Evolutionary conservation across 64 coral and sea anemone genomes (phyloP), one percentile per base, ranked within the genome.

Genomic region (Stichodactyla mertensii): DNA sequence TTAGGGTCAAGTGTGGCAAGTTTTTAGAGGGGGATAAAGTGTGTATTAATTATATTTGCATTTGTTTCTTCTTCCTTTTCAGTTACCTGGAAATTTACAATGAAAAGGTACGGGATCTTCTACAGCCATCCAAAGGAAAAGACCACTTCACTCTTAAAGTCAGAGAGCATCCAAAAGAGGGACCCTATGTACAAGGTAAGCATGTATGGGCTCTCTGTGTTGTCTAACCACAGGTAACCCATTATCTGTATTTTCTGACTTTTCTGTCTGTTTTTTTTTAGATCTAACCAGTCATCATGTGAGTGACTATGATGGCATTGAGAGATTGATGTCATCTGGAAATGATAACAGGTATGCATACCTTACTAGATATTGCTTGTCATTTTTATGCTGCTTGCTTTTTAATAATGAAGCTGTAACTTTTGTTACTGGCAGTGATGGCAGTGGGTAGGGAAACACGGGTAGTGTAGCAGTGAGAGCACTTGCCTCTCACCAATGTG

Each of bases 31-130:
- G 36, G 36, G 36, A 45, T 45, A 45, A 45, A 45, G 36, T 45
- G 36, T 45, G 36, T 45, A 45, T 45, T 45, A 45, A 45, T 45
- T 45, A 45, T 45, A 45, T 45, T 45, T 45, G 1, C 36, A 66
- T n/a, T 66, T 11, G 24, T 6, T 14, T 31, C 24, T 31, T 31
- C 23, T 74, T 13, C 27, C 27, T 74, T 64, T 66, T 24, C 69
- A 99, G 97, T 88, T 99, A 99, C 79, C 88, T 99, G 55, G 97
- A 99, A 86, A 99, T 99, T 80, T 99, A 99, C 52, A 99, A 99
- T 91, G 97, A 99, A n/a, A 94, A 88, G 87, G 97, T 99, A 26
- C 69, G 97, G 79, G 97, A 99, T 77, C 97, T 99, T 5, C 83
- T 99, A 16, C 88, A 92, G 24, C 97, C 97, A 78, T 77, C 97